Evolutionary conservation across 2,797 vertebrate genomes (phyloP).

Genomic region (Hydrocynus forskahlii): DNA sequence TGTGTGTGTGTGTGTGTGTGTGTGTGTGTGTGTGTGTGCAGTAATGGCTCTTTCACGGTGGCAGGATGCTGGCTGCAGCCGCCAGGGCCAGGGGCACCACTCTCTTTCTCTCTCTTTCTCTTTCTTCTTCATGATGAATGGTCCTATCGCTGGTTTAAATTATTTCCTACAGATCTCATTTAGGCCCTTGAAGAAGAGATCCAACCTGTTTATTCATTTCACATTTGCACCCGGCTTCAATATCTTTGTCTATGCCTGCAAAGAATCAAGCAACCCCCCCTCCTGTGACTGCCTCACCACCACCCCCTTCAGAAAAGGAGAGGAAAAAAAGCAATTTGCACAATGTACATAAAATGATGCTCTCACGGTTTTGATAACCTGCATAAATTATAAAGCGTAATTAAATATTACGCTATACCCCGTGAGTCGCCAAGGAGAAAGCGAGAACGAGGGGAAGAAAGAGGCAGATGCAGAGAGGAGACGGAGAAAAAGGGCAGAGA

Average conservation of each 20-base stretch:
- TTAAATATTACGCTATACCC: constrained; percentile 81
- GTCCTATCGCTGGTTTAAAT: constrained; percentile 82
- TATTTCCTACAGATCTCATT: constrained; percentile 88
- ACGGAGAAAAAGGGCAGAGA: constrained; percentile 44
- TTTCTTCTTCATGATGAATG: constrained; percentile 78
- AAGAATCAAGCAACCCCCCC: constrained; percentile 77
- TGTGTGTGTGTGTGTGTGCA: constrained; percentile 40
- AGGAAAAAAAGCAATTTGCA: constrained; percentile 82
- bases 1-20: constrained; percentile 15
- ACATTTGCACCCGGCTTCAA: constrained; percentile 84
- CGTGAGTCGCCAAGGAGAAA: constrained; percentile 78
- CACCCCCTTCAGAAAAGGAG: constrained; percentile 50
- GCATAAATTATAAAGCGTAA: constrained; percentile 86
- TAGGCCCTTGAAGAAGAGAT: constrained; percentile 87
- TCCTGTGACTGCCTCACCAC: constrained; percentile 55
- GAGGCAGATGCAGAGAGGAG: constrained; percentile 47
- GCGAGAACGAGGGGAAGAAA: constrained; percentile 51
- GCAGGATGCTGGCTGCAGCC: constrained; percentile 62
- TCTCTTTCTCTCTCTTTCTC: constrained; percentile 54
- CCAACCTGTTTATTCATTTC: constrained; percentile 86
- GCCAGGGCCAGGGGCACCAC: constrained; percentile 66
- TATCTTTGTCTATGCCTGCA: constrained; percentile 84
- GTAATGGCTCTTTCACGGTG: constrained; percentile 64
- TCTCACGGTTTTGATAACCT: constrained; percentile 85
- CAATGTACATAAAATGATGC: constrained; percentile 88